Conservation (phyloP, 2,113 vertebrate species). For the Leptobrachium ailaonicum region DNA sequence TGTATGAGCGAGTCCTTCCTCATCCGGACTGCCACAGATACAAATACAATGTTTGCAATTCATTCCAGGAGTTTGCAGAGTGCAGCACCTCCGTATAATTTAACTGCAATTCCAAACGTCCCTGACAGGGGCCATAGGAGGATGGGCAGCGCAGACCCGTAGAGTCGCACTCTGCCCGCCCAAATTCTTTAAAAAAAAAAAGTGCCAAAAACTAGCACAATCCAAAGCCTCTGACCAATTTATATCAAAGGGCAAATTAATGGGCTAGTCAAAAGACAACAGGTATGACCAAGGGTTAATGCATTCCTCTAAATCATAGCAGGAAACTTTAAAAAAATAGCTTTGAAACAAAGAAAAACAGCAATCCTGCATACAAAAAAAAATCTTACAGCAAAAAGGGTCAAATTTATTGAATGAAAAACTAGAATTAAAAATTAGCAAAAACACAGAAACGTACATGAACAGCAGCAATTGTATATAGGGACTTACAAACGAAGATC, state of each 20-base stretch:
- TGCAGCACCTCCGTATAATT: neutral
- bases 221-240: too few relatives aligned
- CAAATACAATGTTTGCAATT: neutral
- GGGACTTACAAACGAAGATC: constrained; percentile 71
- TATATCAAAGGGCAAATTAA: too few relatives aligned
- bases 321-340: constrained; percentile 22
- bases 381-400: constrained; percentile 90
- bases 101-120: neutral
- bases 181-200: too few relatives aligned
- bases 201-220: too few relatives aligned
- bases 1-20: too few relatives aligned
- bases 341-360: constrained; percentile 63
- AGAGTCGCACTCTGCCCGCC: too few relatives aligned
- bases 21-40: neutral
- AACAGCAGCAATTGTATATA: constrained; percentile 86
- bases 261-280: too few relatives aligned
- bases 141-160: too few relatives aligned
- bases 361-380: constrained; percentile 68
- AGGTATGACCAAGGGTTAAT: too few relatives aligned
- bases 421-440: constrained; percentile 90
- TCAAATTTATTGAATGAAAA: constrained; percentile 98
- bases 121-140: neutral
- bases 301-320: constrained; percentile 4
- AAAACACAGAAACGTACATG: constrained; percentile 77
- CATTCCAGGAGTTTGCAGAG: neutral